Conservation (phyloP, 2,888 invertebrate genomes). For the Cataglyphis altisquamis region DNA sequence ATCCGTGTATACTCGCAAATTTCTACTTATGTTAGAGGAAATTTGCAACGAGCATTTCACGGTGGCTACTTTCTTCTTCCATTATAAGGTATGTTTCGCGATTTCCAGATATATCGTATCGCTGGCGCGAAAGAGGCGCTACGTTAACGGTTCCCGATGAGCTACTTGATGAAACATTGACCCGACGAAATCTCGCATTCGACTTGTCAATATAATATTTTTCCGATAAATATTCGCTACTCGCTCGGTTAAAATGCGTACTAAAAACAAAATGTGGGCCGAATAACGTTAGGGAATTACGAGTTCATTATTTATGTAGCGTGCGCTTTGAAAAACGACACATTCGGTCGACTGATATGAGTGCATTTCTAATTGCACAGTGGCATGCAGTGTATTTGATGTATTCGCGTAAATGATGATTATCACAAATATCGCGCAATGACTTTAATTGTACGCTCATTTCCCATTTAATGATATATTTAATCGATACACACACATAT, state of each 20-base stretch:
- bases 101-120: slow-evolving; percentile 57
- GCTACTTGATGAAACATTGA: not conserved
- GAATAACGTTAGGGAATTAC: not conserved
- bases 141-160: slow-evolving; percentile 25
- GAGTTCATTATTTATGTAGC: not conserved
- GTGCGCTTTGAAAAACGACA: not conserved
- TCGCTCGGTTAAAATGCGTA: slow-evolving; percentile 25
- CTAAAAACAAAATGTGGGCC: not conserved
- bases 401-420: not conserved
- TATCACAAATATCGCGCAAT: not conserved
- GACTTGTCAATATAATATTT: slow-evolving; percentile 11
- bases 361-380: not conserved
- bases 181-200: not conserved
- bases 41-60: slow-evolving; percentile 70
- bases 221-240: slow-evolving; percentile 3
- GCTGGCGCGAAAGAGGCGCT: slow-evolving; percentile 23
- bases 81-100: slow-evolving; percentile 54
- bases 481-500: not conserved
- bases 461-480: not conserved
- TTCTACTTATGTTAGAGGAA: slow-evolving; percentile 66
- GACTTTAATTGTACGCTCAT: not conserved
- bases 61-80: slow-evolving; percentile 76
- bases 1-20: slow-evolving; percentile 62
- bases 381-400: not conserved
- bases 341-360: not conserved